Conservation (phyloP, 2,888 invertebrate species). For the Chironomus riparius region DNA sequence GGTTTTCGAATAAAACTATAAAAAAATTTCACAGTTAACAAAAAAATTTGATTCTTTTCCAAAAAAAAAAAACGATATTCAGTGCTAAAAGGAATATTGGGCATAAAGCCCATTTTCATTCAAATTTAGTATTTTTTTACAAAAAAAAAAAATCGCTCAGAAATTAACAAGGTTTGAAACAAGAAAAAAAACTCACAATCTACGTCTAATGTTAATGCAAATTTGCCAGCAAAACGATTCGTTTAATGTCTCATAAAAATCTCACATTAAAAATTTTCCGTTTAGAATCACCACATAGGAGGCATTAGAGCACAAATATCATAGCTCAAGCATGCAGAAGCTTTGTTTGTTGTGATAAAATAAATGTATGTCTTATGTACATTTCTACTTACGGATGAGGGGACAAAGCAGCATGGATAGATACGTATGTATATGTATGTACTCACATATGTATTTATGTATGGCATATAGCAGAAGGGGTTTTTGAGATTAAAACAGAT, state of each 20-base stretch:
- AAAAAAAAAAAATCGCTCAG: not conserved
- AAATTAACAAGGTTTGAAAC: not conserved
- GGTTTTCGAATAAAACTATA: not conserved
- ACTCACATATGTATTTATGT: conserved; percentile 1
- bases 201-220: no score
- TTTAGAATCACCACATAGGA: not conserved
- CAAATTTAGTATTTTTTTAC: not conserved
- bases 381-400: not conserved
- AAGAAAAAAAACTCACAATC: not conserved
- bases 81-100: no score
- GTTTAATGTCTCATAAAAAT: no score
- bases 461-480: not conserved
- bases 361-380: conserved; percentile 18
- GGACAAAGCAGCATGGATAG: no score
- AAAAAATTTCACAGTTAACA: not conserved
- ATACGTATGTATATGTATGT: not conserved
- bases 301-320: conserved; percentile 7
- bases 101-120: no score
- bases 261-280: not conserved
- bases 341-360: conserved; percentile 26
- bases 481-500: conserved; percentile 24
- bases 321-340: conserved; percentile 13
- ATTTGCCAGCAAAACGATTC: no score
- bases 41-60: no score
- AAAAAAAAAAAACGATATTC: no score